Conservation (phyloP, 2,797 vertebrate genomes). For the Podarcis lilfordi region DNA sequence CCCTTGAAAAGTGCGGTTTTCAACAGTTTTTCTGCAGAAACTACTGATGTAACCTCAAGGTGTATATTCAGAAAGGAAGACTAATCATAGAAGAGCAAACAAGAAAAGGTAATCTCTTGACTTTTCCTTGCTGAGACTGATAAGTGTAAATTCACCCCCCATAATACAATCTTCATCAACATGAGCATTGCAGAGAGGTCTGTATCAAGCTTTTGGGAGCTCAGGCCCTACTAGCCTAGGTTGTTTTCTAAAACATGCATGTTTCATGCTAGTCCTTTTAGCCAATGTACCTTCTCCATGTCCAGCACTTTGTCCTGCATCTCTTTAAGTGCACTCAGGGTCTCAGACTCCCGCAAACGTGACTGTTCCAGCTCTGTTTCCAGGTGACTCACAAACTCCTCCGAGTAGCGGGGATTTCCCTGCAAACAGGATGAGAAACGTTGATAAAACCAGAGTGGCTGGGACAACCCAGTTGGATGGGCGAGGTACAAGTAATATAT, state of each 20-base stretch:
- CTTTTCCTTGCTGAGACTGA: neutral
- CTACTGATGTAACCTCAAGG: neutral
- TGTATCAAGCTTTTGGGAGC: neutral
- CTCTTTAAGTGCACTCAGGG: slow-evolving; percentile 89
- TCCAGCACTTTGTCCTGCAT: slow-evolving; percentile 97
- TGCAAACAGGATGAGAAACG: slow-evolving; percentile 33
- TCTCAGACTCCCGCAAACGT: slow-evolving; percentile 86
- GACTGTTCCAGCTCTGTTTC: slow-evolving; percentile 92
- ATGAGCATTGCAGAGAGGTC: neutral
- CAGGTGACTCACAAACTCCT: slow-evolving; percentile 87
- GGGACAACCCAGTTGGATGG: too few relatives aligned
- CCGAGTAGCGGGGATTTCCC: slow-evolving; percentile 82
- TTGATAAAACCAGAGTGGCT: neutral
- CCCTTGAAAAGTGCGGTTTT: neutral
- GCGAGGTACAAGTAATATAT: too few relatives aligned
- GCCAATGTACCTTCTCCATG: slow-evolving; percentile 88
- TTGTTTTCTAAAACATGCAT: neutral
- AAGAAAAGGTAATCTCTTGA: neutral
- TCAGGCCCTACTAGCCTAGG: neutral
- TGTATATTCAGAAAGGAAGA: neutral
- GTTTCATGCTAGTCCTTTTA: neutral
- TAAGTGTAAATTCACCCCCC: neutral
- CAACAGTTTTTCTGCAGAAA: neutral
- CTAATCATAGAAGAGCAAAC: neutral
- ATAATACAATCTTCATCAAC: neutral